These are phyloP conservation scores for Martes martes DNA, from an alignment of 2,113 vertebrate genomes.

Conservation along the genomic window DNA sequence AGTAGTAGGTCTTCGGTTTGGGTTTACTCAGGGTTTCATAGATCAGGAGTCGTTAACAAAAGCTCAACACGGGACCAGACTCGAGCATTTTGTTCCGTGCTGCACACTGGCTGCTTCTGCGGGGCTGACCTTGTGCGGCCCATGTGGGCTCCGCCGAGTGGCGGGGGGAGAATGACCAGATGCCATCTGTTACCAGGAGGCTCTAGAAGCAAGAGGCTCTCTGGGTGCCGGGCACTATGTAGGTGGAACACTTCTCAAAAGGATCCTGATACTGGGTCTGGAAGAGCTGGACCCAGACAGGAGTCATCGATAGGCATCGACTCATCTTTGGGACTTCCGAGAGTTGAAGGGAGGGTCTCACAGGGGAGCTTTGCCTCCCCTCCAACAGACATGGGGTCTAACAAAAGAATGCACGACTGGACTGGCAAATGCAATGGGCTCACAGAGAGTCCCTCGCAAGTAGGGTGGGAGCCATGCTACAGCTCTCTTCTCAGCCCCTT, in stretches of 20 bases:
- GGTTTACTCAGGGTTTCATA: neutral
- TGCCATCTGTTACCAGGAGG: neutral
- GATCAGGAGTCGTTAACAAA: neutral
- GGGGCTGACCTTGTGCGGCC: neutral
- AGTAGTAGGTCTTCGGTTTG: neutral
- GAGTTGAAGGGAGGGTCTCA: neutral
- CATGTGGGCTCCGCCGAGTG: neutral
- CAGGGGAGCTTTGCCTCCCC: neutral
- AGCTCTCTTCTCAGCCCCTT: too few relatives aligned
- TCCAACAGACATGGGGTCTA: neutral
- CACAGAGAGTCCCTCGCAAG: neutral
- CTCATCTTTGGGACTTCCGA: neutral
- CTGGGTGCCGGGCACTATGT: neutral
- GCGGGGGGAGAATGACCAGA: neutral
- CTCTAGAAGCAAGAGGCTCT: neutral
- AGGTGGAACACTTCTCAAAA: neutral
- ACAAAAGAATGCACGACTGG: neutral
- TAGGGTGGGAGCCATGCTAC: neutral
- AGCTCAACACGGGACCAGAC: neutral
- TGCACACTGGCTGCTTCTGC: neutral
- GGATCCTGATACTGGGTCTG: neutral
- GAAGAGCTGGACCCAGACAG: neutral
- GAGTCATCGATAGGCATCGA: neutral
- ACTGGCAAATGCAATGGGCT: neutral
- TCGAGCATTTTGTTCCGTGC: neutral